phyloP scores from a whole-genome alignment of 2,888 invertebrate genomes.

The Liopterus haemorrhoidalis region DNA sequence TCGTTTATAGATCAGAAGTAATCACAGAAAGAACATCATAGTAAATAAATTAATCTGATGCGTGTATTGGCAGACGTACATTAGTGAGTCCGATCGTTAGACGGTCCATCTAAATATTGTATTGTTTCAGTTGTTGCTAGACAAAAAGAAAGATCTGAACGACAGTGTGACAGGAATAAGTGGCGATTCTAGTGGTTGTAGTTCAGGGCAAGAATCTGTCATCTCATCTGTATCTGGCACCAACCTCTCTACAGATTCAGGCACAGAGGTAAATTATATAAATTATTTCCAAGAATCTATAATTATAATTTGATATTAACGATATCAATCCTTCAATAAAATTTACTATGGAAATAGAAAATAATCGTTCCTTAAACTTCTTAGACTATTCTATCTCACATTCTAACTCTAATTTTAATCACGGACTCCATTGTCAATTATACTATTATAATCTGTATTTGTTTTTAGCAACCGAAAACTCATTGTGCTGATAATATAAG shows the following conservation, averaged over 20 bases:
- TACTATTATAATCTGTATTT: neutral
- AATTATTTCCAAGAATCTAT: neutral
- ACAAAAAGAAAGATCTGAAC: conserved; percentile 34
- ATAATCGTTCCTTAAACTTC: too few relatives aligned
- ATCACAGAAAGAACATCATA: too few relatives aligned
- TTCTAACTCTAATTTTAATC: too few relatives aligned
- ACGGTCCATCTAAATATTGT: too few relatives aligned
- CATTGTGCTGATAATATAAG: conserved; percentile 34
- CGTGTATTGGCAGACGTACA: too few relatives aligned
- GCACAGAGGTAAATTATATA: conserved; percentile 38
- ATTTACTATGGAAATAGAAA: too few relatives aligned
- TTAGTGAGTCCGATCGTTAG: too few relatives aligned
- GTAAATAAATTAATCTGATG: too few relatives aligned
- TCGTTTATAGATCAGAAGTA: too few relatives aligned
- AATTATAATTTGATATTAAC: too few relatives aligned
- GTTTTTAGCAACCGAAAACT: conserved; percentile 34
- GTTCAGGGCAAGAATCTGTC: conserved; percentile 53
- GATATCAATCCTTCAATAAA: too few relatives aligned
- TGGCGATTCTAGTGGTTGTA: conserved; percentile 53
- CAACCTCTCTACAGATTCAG: conserved; percentile 48
- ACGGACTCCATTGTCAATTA: neutral
- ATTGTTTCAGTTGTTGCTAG: conserved; percentile 30
- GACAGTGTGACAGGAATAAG: conserved; percentile 28
- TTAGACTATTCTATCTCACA: too few relatives aligned
- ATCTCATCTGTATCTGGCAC: conserved; percentile 52